Conservation (phyloP, 2,888 invertebrate genomes). For the Himalopsyche anomala region DNA sequence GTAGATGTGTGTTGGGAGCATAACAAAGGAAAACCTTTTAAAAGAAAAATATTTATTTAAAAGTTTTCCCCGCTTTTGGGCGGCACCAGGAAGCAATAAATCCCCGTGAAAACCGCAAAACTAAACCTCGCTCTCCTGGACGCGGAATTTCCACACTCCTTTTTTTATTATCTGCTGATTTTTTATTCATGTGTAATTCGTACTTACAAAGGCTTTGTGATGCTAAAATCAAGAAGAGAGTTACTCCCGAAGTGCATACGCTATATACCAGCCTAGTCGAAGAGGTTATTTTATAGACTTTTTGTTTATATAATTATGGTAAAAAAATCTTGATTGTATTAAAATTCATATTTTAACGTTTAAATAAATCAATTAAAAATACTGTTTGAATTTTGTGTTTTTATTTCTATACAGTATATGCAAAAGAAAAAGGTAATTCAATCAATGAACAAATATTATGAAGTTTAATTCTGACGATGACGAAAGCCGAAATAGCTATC, state of each 20-base stretch:
- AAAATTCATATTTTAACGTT: no score
- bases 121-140: constrained; percentile 53
- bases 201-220: constrained; percentile 47
- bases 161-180: constrained; percentile 55
- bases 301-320: no score
- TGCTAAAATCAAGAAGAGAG: constrained; percentile 7
- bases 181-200: constrained; percentile 62
- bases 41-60: constrained; percentile 65
- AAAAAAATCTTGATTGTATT: no score
- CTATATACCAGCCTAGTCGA: not conserved
- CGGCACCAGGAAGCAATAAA: constrained; percentile 64
- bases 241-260: not conserved
- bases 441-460: no score
- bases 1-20: constrained; percentile 36
- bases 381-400: no score
- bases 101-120: constrained; percentile 61
- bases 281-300: no score
- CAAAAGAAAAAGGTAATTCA: no score
- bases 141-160: constrained; percentile 31
- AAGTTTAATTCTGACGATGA: no score
- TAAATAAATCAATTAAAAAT: no score
- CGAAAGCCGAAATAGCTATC: no score
- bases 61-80: constrained; percentile 63
- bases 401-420: no score
- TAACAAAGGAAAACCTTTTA: constrained; percentile 56